Base-by-base conservation (phyloP, 2,888 invertebrate species). In the Nemotelus nigrinus region DNA sequence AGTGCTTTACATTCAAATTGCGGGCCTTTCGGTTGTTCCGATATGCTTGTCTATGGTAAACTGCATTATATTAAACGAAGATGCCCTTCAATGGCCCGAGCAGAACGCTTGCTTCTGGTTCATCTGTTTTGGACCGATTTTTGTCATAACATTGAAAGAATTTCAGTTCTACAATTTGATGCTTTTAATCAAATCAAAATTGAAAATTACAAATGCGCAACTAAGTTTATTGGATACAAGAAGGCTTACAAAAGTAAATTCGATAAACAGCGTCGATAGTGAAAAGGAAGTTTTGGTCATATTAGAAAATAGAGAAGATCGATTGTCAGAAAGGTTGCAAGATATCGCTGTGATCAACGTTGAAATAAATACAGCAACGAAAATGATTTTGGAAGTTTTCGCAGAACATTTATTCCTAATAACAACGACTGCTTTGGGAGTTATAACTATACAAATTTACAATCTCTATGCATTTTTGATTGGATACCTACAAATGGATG, bases 151-250 rank as follows among this genome's bases (percentile, higher is more conserved):
- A 0, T 78, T 84, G 0, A 83, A 83, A 48, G 83, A 84, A 76
- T 83, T 84, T 58, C 82, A 83, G 75, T 84, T 83, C 76, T 83
- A 81, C 50, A 83, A 83, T 78, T 76, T 83, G 39, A 82, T 84
- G 80, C 81, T 82, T 63, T 77, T 84, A 3, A 63, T 84, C 0
- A 82, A 82, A 78, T 77, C 79, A 0, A 84, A 84, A 78, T 82
- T 83, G 53, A 78, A 78, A 8, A 10, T 80, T 0, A 80, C 83
- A 25, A 84, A 84, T 45, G 76, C 57, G 2, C 79, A 82, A 50
- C 58, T 84, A 48, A 5, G 39, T 7, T 8, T 39, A 25, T n/a
- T 58, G 25, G 47, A 65, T 43, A 5, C 43, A 10, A 53, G 4
- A 53, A 10, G n/a, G 43, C 3, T n/a, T 48, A 58, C 50, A 48